Evolutionary conservation across 2,888 invertebrate species (phyloP).

Genomic region (Polyommatus iphigenia): DNA sequence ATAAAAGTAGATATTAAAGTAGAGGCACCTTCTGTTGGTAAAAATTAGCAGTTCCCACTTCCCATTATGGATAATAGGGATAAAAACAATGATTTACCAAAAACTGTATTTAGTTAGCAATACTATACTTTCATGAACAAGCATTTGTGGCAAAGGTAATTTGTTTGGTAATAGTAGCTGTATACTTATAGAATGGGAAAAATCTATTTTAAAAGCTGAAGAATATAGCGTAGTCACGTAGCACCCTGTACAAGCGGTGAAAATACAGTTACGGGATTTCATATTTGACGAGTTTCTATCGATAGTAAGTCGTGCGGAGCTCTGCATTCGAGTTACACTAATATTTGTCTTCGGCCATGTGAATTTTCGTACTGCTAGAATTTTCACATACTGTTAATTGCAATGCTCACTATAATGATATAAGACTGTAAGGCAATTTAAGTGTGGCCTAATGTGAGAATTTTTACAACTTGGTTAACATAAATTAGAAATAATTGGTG

Average conservation of each 20-base stretch:
- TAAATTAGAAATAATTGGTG: slow-evolving; percentile 20
- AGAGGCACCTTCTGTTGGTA: too few species aligned
- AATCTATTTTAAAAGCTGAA: too few species aligned
- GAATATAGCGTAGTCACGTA: neutral
- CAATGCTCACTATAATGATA: slow-evolving; percentile 58
- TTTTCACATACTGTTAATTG: slow-evolving; percentile 69
- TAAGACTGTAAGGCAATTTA: slow-evolving; percentile 51
- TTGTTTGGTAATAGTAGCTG: too few species aligned
- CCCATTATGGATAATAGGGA: too few species aligned
- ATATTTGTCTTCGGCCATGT: slow-evolving; percentile 46
- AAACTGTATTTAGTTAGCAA: too few species aligned
- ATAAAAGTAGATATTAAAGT: too few species aligned
- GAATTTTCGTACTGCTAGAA: slow-evolving; percentile 48
- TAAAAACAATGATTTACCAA: too few species aligned
- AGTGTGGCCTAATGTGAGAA: slow-evolving; percentile 15
- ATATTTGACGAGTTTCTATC: slow-evolving; percentile 40
- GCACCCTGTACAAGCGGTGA: slow-evolving; percentile 20
- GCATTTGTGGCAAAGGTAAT: too few species aligned
- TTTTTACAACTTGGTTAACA: slow-evolving; percentile 16
- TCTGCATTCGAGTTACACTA: slow-evolving; percentile 54
- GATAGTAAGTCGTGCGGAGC: slow-evolving; percentile 38
- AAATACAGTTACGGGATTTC: slow-evolving; percentile 36
- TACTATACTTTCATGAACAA: too few species aligned
- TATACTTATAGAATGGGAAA: too few species aligned
- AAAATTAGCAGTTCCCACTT: too few species aligned